A percentile compares a stretch with the other conserved stretches of the same genome.
Evolutionary conservation across 2,888 invertebrate genomes (phyloP).

Genomic region (Tetropium fuscum): DNA sequence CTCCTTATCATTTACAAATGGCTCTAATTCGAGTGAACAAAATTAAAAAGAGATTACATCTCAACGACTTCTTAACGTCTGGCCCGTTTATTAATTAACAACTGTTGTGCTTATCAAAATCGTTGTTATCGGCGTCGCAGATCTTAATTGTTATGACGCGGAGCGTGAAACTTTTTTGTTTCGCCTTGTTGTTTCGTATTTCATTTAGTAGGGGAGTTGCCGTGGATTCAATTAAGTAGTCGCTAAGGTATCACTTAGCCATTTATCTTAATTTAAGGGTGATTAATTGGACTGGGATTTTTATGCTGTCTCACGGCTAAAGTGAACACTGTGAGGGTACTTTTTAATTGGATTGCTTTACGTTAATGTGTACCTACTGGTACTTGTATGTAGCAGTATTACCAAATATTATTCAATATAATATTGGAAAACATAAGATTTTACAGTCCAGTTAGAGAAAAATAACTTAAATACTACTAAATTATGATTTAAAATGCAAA

Average conservation of each 20-base stretch:
- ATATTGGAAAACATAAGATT: no score
- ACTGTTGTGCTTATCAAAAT: conserved; percentile 21
- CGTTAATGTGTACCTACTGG: no score
- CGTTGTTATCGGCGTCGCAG: conserved; percentile 9
- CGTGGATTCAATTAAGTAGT: background rate
- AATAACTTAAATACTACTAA: no score
- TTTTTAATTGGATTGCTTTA: no score
- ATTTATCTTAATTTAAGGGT: conserved; percentile 11
- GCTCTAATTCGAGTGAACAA: no score
- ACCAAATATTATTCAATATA: no score
- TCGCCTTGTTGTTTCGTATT: background rate
- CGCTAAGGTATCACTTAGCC: conserved; percentile 9
- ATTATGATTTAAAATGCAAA: no score
- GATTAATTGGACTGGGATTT: conserved; percentile 9
- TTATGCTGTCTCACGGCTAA: background rate
- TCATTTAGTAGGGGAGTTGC: background rate
- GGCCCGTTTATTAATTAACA: background rate
- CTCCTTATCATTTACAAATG: no score
- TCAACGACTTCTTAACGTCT: conserved; percentile 1
- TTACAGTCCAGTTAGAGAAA: no score
- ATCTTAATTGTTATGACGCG: conserved; percentile 21
- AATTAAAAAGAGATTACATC: background rate
- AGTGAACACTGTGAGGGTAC: no score
- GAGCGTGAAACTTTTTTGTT: background rate
- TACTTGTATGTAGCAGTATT: no score